These are phyloP conservation scores for Diploscapter pachys DNA, from an alignment of 1,140 invertebrate species.

Conservation along the genomic window DNA sequence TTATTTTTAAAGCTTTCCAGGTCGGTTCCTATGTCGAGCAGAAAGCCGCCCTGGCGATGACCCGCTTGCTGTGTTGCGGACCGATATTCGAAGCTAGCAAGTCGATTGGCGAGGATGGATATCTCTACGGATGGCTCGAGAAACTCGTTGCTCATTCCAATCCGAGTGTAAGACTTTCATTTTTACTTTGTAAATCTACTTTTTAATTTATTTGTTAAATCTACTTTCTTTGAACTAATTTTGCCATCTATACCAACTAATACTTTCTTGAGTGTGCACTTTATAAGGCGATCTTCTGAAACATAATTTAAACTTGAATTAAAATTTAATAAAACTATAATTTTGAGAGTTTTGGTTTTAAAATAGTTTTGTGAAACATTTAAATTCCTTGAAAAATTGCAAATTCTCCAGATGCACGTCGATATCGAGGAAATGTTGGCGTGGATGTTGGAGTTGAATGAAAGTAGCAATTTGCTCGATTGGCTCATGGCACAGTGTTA, in stretches of 20 bases:
- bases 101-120: slow-evolving; percentile 77
- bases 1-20: slow-evolving; percentile 32
- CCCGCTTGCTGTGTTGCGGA: slow-evolving; percentile 86
- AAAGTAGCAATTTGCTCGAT: slow-evolving; percentile 86
- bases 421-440: slow-evolving; percentile 90
- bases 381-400: too few relatives aligned
- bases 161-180: slow-evolving; percentile 69
- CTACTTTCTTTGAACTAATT: too few relatives aligned
- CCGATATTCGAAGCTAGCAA: slow-evolving; percentile 81
- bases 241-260: too few relatives aligned
- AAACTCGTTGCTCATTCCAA: slow-evolving; percentile 80
- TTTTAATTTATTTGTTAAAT: too few relatives aligned
- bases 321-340: too few relatives aligned
- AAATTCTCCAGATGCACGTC: slow-evolving; percentile 25
- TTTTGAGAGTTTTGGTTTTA: neutral
- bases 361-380: too few relatives aligned
- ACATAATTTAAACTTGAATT: too few relatives aligned
- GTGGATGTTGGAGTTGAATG: slow-evolving; percentile 87
- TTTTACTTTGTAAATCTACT: neutral
- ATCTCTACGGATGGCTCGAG: slow-evolving; percentile 87
- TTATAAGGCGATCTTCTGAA: too few relatives aligned
- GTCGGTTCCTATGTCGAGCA: slow-evolving; percentile 67
- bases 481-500: slow-evolving; percentile 97
- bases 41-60: slow-evolving; percentile 77
- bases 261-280: too few relatives aligned